phyloP scores from a whole-genome alignment of 1,140 invertebrate species.

The Gonioctena quinquepunctata region DNA sequence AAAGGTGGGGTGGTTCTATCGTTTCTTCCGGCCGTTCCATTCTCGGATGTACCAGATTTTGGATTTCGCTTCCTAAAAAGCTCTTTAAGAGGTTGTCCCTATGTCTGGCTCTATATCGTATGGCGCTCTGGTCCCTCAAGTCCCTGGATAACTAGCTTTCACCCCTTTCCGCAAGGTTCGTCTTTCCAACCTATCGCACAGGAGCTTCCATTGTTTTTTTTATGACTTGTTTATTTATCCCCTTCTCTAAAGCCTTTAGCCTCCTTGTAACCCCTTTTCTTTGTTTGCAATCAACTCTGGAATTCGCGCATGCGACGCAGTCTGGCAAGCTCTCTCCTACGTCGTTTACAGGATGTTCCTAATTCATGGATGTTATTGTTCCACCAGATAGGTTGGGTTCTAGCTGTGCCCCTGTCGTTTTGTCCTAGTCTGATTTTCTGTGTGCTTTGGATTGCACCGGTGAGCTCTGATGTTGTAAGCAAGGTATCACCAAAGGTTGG shows the following conservation, averaged over 20 bases:
- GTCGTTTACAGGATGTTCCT: neutral
- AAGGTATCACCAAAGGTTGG: neutral
- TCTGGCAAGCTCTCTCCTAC: neutral
- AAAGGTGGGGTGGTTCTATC: neutral
- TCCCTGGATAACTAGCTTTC: conserved; percentile 9
- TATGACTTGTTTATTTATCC: neutral
- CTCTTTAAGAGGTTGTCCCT: neutral
- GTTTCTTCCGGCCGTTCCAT: neutral
- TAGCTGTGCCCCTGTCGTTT: neutral
- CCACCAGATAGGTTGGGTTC: neutral
- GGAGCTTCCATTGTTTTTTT: conserved; percentile 10
- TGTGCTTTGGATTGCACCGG: neutral
- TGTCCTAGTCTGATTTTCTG: neutral
- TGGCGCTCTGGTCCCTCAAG: neutral
- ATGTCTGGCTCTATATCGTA: neutral
- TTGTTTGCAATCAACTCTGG: neutral
- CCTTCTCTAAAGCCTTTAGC: neutral
- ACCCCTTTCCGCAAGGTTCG: conserved; percentile 20
- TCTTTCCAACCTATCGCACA: conserved; percentile 16
- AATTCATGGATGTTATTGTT: conserved; percentile 3
- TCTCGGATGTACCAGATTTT: no score
- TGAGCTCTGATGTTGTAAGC: neutral
- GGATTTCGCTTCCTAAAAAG: neutral
- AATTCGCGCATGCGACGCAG: no score
- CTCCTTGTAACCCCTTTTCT: neutral